Evolutionary conservation across 2,113 vertebrate species (phyloP).

Genomic region (Ptychochromis oligacanthus): DNA sequence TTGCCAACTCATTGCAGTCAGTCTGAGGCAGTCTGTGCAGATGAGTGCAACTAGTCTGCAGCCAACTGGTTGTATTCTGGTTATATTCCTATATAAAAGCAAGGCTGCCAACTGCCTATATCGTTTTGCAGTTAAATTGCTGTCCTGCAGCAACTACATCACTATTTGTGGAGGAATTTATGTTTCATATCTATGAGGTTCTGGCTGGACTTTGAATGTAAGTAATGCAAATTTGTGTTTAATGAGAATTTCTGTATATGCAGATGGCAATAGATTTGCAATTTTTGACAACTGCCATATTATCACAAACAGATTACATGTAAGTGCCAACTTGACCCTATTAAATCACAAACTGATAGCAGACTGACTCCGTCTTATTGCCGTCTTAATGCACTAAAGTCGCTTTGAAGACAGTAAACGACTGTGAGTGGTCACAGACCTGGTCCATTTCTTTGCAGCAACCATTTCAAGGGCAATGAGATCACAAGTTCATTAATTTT

Average conservation of each 20-base stretch:
- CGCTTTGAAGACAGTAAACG: background rate
- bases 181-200: background rate
- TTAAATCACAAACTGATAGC: background rate
- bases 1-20: background rate
- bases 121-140: background rate
- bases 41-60: background rate
- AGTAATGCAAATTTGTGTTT: background rate
- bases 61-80: background rate
- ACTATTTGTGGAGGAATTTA: background rate
- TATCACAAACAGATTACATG: too few relatives aligned
- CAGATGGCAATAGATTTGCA: too few relatives aligned
- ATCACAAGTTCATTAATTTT: background rate
- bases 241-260: background rate
- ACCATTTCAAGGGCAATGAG: background rate
- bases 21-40: background rate
- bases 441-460: background rate
- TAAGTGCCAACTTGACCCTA: too few relatives aligned
- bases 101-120: background rate
- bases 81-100: background rate
- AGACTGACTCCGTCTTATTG: background rate
- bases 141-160: background rate
- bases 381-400: background rate
- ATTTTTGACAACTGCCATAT: too few relatives aligned
- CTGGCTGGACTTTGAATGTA: background rate
- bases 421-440: background rate